phyloP scores from a whole-genome alignment of 2,888 invertebrate species.

The Capitulum mitella region DNA sequence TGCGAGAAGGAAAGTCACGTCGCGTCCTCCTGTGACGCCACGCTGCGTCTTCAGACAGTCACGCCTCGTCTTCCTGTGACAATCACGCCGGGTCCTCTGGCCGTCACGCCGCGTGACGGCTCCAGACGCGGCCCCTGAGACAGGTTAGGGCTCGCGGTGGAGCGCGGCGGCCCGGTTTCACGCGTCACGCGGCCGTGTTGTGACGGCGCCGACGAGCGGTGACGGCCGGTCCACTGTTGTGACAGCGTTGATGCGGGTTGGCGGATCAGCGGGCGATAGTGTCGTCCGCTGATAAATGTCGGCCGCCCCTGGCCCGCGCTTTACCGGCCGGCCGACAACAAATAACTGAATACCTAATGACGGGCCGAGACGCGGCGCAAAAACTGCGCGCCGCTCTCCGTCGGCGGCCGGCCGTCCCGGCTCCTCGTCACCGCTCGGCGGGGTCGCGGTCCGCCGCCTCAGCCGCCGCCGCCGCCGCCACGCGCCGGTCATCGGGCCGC shows the following conservation, averaged over 20 bases:
- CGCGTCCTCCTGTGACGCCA: too few species aligned
- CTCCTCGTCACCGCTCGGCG: neutral
- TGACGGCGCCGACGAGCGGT: neutral
- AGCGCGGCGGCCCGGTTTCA: too few species aligned
- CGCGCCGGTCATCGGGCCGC: neutral
- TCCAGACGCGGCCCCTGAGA: too few species aligned
- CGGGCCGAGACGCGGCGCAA: neutral
- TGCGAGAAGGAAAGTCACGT: too few species aligned
- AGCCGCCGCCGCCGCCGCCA: neutral
- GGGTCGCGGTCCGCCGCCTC: neutral
- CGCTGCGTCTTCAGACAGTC: too few species aligned
- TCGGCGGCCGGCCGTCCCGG: neutral
- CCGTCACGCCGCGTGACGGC: too few species aligned
- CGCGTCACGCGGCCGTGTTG: too few species aligned
- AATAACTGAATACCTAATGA: slow-evolving; percentile 19
- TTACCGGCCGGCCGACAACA: neutral
- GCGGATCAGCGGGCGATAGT: neutral
- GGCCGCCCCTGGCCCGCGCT: neutral
- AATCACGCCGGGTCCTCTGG: too few species aligned
- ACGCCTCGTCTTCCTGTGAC: too few species aligned
- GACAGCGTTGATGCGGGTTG: neutral
- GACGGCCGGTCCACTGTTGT: neutral
- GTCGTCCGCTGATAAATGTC: neutral
- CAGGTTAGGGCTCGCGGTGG: too few species aligned
- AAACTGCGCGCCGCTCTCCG: neutral